Base-by-base conservation (phyloP, 2,888 invertebrate species). In the Melanotus villosus region DNA sequence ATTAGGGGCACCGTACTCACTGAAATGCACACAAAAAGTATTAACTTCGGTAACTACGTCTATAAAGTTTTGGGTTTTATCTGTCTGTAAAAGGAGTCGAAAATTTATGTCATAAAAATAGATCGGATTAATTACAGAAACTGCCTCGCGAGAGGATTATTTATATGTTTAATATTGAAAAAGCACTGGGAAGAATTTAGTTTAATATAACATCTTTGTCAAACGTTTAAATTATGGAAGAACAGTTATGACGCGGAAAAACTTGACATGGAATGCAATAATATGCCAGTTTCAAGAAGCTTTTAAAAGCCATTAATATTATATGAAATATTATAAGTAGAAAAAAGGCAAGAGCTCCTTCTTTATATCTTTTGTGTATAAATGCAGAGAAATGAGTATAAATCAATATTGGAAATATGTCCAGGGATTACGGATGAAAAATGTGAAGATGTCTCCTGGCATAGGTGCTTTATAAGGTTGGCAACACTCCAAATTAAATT, bases 401-500 rank as follows among this genome's bases (percentile, higher is more conserved):
- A 66, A 70, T 66, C 65, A 65, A 66, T 70, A 70, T 70, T 52
- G 70, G 70, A 66, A 70, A 70, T 70, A 70, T 66, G 70, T 70
- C 70, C 57, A 38, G 62, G 65, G 70, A 70, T 70, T 70, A 65
- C 62, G 36, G 62, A 70, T 70, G 70, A 70, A 70, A 70, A 70
- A 70, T 70, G 70, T 32, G 47, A 65, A 65, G 62, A 70, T 70
- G 65, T 66, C 62, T 77, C 77, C 74, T 73, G 72, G 77, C 73
- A 73, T 70, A 67, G 75, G 70, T 70, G 70, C 73, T 67, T 67
- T 64, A 70, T 54, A 63, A 60, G 56, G 56, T 73, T 74, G 74
- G 74, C 69, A 69, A 64, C 23, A 47, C 47, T 71, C 74, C 74
- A 74, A 74, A 74, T 73, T 73, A 73, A 74, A 73, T 73, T 71